A percentile compares a stretch with the other conserved stretches of the same genome.
These are phyloP conservation scores for Caenorhabditis brenneri DNA, from an alignment of 1,140 invertebrate genomes.

Conservation along the genomic window DNA sequence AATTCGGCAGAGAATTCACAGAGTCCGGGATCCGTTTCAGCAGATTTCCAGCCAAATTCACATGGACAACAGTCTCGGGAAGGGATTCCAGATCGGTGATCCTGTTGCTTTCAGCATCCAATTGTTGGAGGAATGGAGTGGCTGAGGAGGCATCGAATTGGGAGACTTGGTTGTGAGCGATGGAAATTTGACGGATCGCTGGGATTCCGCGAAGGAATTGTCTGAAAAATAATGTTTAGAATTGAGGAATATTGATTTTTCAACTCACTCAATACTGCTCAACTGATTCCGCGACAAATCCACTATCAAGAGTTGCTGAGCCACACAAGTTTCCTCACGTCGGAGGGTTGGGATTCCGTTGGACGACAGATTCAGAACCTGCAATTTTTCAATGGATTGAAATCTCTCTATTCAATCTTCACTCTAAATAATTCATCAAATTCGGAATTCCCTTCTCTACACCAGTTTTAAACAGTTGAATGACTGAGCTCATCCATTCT, in stretches of 20 bases:
- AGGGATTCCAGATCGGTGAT: conserved; percentile 45
- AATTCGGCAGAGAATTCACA: conserved; percentile 50
- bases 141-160: conserved; percentile 45
- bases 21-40: conserved; percentile 57
- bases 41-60: conserved; percentile 62
- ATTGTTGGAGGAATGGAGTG: conserved; percentile 47
- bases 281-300: conserved; percentile 60
- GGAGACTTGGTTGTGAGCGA: conserved; percentile 47
- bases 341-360: conserved; percentile 51
- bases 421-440: too few relatives aligned
- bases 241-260: too few relatives aligned
- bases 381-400: conserved; percentile 53
- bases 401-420: too few relatives aligned
- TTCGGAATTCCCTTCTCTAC: conserved; percentile 43
- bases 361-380: conserved; percentile 60
- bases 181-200: conserved; percentile 55
- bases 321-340: conserved; percentile 42
- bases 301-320: conserved; percentile 61
- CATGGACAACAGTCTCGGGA: conserved; percentile 52
- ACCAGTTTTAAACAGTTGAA: too few relatives aligned
- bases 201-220: conserved; percentile 56
- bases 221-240: too few relatives aligned
- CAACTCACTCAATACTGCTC: conserved; percentile 33
- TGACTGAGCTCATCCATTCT: too few relatives aligned
- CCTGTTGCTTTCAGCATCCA: conserved; percentile 58